These are phyloP conservation scores for Smutsia gigantea DNA, from an alignment of 2,797 vertebrate genomes.

Conservation along the genomic window DNA sequence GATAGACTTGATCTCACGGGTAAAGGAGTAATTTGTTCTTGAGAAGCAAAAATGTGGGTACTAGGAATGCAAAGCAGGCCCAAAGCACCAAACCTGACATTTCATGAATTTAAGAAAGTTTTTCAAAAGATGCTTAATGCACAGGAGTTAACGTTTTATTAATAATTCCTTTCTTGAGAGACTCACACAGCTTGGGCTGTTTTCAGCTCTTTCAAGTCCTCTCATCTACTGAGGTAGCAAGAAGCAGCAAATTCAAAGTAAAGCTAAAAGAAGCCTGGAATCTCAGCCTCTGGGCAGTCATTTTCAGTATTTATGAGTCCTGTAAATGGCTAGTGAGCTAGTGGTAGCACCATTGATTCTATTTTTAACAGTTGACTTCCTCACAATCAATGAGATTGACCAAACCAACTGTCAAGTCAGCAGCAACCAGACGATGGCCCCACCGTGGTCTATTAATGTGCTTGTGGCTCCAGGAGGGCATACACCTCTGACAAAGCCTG, in stretches of 20 bases:
- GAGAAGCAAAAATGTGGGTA: not conserved
- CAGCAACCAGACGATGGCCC: conserved; percentile 46
- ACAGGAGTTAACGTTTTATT: conserved; percentile 45
- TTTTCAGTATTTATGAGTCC: conserved; percentile 77
- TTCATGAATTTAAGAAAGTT: conserved; percentile 56
- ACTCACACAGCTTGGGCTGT: conserved; percentile 32
- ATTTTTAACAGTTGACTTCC: conserved; percentile 81
- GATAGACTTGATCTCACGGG: not conserved
- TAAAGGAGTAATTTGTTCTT: not conserved
- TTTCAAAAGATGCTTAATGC: conserved; percentile 50
- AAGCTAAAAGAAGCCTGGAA: conserved; percentile 67
- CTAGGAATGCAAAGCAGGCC: not conserved
- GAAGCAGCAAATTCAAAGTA: conserved; percentile 69
- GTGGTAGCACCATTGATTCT: conserved; percentile 78
- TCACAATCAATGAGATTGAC: conserved; percentile 81
- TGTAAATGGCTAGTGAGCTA: conserved; percentile 77
- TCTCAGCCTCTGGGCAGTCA: conserved; percentile 65
- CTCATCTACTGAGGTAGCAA: conserved; percentile 63
- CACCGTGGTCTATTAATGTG: not conserved
- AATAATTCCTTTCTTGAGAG: conserved; percentile 72
- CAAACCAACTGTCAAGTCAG: conserved; percentile 76
- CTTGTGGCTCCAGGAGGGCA: conserved; percentile 26
- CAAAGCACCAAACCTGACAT: not conserved
- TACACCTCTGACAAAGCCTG: not conserved
- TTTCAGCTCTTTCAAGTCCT: conserved; percentile 71